phyloP scores from a whole-genome alignment of 1,140 invertebrate species.

The Cyrtorhinus lividipennis region DNA sequence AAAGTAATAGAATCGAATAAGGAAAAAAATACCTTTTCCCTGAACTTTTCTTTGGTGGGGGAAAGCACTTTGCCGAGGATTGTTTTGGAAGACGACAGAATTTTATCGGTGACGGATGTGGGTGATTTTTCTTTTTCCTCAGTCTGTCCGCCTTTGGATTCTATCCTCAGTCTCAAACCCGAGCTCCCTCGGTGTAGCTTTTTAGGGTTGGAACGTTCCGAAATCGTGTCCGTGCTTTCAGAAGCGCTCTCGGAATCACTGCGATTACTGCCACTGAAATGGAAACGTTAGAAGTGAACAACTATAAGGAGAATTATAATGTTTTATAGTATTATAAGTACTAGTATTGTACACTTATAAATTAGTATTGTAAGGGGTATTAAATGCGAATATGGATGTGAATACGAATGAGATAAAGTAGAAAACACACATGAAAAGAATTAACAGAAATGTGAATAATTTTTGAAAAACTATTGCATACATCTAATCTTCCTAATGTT shows the following conservation, averaged over 20 bases:
- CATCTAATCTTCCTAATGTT: too few relatives aligned
- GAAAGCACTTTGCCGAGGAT: constrained; percentile 65
- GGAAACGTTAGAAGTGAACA: too few relatives aligned
- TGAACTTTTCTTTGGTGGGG: constrained; percentile 50
- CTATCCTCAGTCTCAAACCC: constrained; percentile 14
- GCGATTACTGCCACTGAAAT: constrained; percentile 6
- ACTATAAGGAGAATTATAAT: too few relatives aligned
- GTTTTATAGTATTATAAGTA: too few relatives aligned
- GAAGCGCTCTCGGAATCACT: constrained; percentile 2
- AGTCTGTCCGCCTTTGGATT: neutral
- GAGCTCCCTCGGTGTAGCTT: constrained; percentile 10
- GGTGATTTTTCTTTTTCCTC: constrained; percentile 34
- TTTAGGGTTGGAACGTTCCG: neutral
- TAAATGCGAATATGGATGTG: too few relatives aligned
- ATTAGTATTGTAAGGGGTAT: too few relatives aligned
- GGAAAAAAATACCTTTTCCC: constrained; percentile 20
- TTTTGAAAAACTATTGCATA: too few relatives aligned
- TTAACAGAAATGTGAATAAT: too few relatives aligned
- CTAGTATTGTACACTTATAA: too few relatives aligned
- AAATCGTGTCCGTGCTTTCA: neutral
- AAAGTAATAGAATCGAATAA: too few relatives aligned
- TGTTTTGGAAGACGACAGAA: constrained; percentile 56
- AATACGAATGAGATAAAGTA: too few relatives aligned
- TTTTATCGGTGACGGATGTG: constrained; percentile 48
- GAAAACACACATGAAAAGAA: too few relatives aligned